phyloP scores from a whole-genome alignment of 1,140 invertebrate species.

The Drosophila sproati region DNA sequence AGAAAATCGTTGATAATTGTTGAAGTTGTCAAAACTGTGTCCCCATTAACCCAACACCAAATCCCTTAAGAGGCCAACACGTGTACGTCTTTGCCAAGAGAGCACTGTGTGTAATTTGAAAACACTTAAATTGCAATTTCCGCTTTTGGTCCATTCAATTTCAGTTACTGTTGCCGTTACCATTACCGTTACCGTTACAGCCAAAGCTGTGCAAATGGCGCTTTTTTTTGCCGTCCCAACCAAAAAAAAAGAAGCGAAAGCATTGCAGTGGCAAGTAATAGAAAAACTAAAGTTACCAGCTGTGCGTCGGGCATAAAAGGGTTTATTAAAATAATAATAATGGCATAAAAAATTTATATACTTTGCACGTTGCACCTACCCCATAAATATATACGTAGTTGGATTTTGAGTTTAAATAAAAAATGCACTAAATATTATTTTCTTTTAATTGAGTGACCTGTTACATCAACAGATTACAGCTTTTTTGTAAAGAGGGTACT shows the following conservation, averaged over 20 bases:
- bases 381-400: conserved; percentile 2
- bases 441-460: conserved; percentile 36
- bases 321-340: conserved; percentile 21
- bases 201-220: conserved; percentile 10
- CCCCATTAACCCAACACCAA: conserved; percentile 9
- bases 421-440: conserved; percentile 22
- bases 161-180: conserved; percentile 13
- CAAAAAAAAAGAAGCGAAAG: not conserved
- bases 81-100: not conserved
- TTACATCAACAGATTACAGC: conserved; percentile 1
- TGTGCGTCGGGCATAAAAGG: conserved; percentile 23
- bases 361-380: not conserved
- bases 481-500: not conserved
- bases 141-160: conserved; percentile 39
- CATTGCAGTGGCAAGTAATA: not conserved
- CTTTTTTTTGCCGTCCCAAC: conserved; percentile 13
- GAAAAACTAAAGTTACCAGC: conserved; percentile 8
- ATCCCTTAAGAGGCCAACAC: not conserved
- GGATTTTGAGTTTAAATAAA: conserved; percentile 2
- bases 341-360: not conserved
- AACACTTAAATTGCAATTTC: conserved; percentile 35
- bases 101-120: conserved; percentile 11
- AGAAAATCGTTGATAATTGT: conserved; percentile 38
- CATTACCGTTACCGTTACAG: conserved; percentile 21
- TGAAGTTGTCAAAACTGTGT: conserved; percentile 19